A percentile compares a stretch with the other conserved stretches of the same genome.
These are phyloP conservation scores for Carduelis carduelis DNA, from an alignment of 2,797 vertebrate species.

Conservation along the genomic window DNA sequence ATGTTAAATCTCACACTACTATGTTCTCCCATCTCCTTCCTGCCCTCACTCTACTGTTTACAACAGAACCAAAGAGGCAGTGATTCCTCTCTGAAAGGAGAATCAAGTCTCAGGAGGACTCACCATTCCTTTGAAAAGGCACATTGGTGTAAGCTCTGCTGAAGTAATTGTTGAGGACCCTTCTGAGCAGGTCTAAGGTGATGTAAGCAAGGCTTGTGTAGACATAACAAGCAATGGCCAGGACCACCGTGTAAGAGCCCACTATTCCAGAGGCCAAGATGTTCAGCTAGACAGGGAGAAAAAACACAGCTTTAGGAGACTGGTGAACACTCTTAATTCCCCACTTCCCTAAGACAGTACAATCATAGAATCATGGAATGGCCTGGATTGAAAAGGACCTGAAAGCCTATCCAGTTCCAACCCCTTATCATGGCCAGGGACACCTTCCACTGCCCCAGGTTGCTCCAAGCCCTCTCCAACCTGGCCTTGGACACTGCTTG, in stretches of 20 bases:
- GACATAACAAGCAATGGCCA: conserved; percentile 84
- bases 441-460: rapidly evolving
- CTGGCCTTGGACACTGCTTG: neutral
- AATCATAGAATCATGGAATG: neutral
- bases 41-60: neutral
- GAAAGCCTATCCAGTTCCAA: neutral
- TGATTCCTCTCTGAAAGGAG: neutral
- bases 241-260: conserved; percentile 83
- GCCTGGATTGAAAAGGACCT: neutral
- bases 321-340: neutral
- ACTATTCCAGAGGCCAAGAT: conserved; percentile 84
- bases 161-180: conserved; percentile 84
- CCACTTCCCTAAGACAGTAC: neutral
- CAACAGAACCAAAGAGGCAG: neutral
- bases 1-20: neutral
- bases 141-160: conserved; percentile 80
- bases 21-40: neutral
- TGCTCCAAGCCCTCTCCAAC: neutral
- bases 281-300: conserved; percentile 80
- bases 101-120: conserved; percentile 40
- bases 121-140: conserved; percentile 88
- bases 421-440: neutral
- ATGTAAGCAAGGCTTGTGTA: conserved; percentile 92
- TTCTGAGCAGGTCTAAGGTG: conserved; percentile 87
- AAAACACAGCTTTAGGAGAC: neutral